Conservation (phyloP, 2,113 vertebrate genomes). For the Alectura lathami region DNA sequence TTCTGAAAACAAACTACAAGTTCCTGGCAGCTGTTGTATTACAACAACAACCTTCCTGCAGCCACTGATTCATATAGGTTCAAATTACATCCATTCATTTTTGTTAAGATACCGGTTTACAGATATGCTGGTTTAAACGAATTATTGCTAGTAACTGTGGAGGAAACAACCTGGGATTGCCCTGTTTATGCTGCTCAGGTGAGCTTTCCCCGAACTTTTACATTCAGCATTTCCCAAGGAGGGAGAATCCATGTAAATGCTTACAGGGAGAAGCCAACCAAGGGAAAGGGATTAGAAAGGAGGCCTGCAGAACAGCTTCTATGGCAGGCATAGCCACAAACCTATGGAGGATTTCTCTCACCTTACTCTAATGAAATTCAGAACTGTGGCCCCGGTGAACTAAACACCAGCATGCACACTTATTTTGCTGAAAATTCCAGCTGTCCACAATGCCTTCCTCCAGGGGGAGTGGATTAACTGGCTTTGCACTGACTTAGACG, state of each 20-base stretch:
- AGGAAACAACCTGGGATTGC: rapidly evolving
- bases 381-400: neutral
- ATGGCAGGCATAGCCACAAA: neutral
- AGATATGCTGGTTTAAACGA: neutral
- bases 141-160: neutral
- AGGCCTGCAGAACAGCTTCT: neutral
- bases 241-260: neutral
- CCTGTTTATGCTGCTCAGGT: neutral
- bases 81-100: neutral
- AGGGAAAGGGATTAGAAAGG: neutral
- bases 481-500: neutral
- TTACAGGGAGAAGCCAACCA: neutral
- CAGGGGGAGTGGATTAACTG: neutral
- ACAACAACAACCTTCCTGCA: neutral
- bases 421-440: neutral
- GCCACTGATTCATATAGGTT: neutral
- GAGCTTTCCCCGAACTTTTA: neutral
- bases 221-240: neutral
- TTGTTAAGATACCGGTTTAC: neutral
- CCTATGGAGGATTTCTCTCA: neutral
- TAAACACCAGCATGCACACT: rapidly evolving
- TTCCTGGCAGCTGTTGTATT: neutral
- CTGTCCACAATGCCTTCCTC: neutral
- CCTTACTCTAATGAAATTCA: neutral
- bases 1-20: neutral